Base-by-base conservation (phyloP, 2,797 vertebrate species). In the Danio jaintianensis region DNA sequence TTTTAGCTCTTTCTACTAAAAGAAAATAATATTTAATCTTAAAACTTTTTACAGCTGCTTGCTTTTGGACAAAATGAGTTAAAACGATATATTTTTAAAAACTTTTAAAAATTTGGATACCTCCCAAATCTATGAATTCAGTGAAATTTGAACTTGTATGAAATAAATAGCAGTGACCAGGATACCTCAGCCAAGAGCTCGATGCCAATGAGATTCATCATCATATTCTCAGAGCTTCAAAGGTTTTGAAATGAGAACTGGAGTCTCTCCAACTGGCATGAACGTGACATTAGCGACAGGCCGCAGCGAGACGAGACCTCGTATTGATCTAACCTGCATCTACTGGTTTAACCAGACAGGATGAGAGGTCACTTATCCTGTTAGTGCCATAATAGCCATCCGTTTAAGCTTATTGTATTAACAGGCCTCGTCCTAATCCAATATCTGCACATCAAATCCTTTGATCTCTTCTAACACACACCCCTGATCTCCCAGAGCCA, bases 361-460 rank as follows among this genome's bases (percentile, higher is more conserved):
- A 36, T 58, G 20, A 67, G n/a, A 61, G 45, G 69, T 81, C 67
- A 78, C 75, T 78, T 77, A 81, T 82, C 66, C 68, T 11, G 22
- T 82, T 75, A 68, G 73, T 68, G 20, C 72, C 36, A 69, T 42
- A 50, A 13, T 38, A 66, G 80, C 66, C 75, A 84, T 82, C 81
- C 63, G 59, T 67, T 84, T 82, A 66, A 84, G 66, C 79, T 62
- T 75, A 58, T 58, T 83, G 81, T 74, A 82, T 85, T 78, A 79
- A 85, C 81, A 84, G 66, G 79, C 72, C 52, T 43, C 58, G 55
- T 64, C 80, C 81, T 85, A 78, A 89, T 86, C 85, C 85, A 83
- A 80, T 82, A 82, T 75, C 18, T 67, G 62, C 67, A 62, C 75
- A 78, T 85, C 53, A 68, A 75, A 76, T 68, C 63, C 78, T 76